Percentiles rank a stretch among this genome's conserved stretches.
Evolutionary conservation across 2,797 vertebrate genomes (phyloP).

Genomic region (Micromesistius poutassou): DNA sequence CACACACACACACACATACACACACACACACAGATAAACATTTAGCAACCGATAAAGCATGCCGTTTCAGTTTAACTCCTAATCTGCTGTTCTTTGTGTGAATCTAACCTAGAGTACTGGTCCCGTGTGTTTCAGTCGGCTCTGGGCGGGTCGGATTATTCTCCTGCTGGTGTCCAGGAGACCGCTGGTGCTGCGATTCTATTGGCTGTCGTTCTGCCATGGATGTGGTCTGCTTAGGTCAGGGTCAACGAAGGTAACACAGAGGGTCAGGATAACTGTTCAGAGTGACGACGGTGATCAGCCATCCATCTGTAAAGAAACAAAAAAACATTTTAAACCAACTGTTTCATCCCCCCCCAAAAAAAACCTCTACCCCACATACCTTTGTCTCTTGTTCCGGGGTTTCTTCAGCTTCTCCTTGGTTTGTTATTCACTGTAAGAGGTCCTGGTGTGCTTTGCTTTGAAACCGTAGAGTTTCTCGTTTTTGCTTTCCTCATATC

Average conservation of each 20-base stretch:
- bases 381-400: not conserved
- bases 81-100: not conserved
- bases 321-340: no score
- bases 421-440: not conserved
- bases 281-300: not conserved
- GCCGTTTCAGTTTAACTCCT: not conserved
- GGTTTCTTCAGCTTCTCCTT: not conserved
- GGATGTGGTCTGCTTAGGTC: not conserved
- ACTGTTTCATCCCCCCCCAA: not conserved
- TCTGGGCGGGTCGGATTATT: not conserved
- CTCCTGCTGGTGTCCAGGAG: not conserved
- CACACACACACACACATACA: constrained; percentile 1
- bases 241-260: not conserved
- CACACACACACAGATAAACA: not conserved
- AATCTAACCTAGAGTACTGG: not conserved
- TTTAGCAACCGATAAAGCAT: not conserved
- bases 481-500: not conserved
- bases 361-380: not conserved
- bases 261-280: no score
- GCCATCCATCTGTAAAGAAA: not conserved
- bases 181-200: not conserved
- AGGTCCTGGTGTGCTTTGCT: not conserved
- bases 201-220: not conserved
- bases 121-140: not conserved
- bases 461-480: not conserved